Evolutionary conservation across 1,140 invertebrate species (phyloP).

Genomic region (Littorina saxatilis): DNA sequence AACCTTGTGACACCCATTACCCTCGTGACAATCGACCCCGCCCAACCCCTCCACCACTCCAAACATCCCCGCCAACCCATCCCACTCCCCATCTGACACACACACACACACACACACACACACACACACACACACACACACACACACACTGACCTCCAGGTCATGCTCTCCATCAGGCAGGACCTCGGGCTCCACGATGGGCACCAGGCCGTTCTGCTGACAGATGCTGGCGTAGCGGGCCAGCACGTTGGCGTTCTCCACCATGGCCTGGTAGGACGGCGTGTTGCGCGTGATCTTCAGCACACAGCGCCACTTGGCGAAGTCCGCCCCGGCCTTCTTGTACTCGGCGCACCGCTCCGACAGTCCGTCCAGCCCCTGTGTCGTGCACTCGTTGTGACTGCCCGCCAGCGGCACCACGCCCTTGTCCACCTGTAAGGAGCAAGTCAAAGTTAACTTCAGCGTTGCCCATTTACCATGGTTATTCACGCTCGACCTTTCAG

Average conservation of each 20-base stretch:
- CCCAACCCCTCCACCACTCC: no score
- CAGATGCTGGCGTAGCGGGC: constrained; percentile 98
- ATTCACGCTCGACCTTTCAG: no score
- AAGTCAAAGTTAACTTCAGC: no score
- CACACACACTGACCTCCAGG: no score
- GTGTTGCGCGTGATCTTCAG: constrained; percentile 94
- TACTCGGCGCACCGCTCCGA: constrained; percentile 96
- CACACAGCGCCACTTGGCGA: constrained; percentile 99
- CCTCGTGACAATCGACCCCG: no score
- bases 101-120: no score
- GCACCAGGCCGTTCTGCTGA: constrained; percentile 87
- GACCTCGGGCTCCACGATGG: constrained; percentile 98
- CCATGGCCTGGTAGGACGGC: constrained; percentile 91
- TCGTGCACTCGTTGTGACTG: constrained; percentile 92
- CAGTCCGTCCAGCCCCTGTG: constrained; percentile 97
- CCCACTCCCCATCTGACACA: no score
- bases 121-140: no score
- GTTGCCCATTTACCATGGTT: no score
- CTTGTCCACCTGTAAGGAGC: constrained; percentile 79
- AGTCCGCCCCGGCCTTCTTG: constrained; percentile 98
- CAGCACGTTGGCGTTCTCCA: constrained; percentile 96
- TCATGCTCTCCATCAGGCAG: constrained; percentile 94
- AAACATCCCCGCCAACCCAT: no score
- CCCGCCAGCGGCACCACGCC: constrained; percentile 81
- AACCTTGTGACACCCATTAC: no score